Percentiles rank a stretch among this genome's conserved stretches.
These are phyloP conservation scores for Drosophila nikananu DNA, from an alignment of 1,140 invertebrate genomes.

Conservation along the genomic window DNA sequence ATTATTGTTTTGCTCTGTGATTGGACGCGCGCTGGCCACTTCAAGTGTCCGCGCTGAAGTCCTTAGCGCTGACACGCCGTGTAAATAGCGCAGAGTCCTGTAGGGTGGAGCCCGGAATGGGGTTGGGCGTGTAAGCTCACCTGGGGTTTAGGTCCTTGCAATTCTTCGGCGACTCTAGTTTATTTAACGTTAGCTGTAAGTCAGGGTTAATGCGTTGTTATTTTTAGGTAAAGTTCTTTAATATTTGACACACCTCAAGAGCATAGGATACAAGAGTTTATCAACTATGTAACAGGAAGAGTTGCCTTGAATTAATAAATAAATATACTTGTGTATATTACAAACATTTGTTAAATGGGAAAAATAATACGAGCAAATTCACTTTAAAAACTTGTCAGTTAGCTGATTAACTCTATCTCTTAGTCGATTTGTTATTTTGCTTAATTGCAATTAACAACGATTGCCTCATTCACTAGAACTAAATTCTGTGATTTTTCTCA, in stretches of 20 bases:
- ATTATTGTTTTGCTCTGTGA: conserved; percentile 83
- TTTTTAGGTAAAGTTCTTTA: neutral
- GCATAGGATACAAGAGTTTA: neutral
- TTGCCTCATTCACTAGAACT: neutral
- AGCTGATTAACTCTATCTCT: neutral
- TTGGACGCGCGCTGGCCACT: conserved; percentile 67
- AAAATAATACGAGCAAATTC: no score
- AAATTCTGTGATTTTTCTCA: neutral
- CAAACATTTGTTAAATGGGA: no score
- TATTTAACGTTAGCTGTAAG: conserved; percentile 5
- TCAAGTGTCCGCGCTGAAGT: conserved; percentile 51
- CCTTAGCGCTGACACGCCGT: conserved; percentile 60
- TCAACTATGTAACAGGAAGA: neutral
- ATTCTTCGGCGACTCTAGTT: conserved; percentile 1
- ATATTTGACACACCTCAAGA: neutral
- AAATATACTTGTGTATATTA: no score
- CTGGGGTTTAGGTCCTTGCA: conserved; percentile 1
- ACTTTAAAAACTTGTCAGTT: neutral
- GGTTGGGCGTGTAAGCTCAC: conserved; percentile 1
- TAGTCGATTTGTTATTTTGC: neutral
- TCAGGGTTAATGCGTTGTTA: neutral
- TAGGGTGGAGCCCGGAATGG: conserved; percentile 7
- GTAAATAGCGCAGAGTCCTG: conserved; percentile 57
- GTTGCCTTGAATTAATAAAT: no score
- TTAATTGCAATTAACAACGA: neutral